These are phyloP conservation scores for Muntiacus reevesi DNA, from an alignment of 2,113 vertebrate species.

Conservation along the genomic window DNA sequence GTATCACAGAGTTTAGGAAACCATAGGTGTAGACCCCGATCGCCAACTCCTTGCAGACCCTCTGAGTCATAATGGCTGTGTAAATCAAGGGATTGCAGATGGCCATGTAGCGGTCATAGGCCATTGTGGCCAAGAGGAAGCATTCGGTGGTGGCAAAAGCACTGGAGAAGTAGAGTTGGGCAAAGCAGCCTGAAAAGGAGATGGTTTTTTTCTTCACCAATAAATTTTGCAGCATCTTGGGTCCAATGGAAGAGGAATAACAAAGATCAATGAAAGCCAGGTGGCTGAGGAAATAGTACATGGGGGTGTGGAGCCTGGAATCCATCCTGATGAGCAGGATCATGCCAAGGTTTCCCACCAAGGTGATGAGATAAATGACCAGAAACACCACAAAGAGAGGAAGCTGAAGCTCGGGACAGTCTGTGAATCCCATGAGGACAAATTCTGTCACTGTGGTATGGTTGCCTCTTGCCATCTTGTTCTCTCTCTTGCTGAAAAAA, in stretches of 20 bases:
- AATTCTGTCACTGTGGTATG: slow-evolving; percentile 63
- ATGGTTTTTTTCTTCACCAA: slow-evolving; percentile 67
- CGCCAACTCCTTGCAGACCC: slow-evolving; percentile 59
- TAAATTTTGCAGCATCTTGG: slow-evolving; percentile 70
- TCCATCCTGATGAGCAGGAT: slow-evolving; percentile 61
- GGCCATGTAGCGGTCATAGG: slow-evolving; percentile 73
- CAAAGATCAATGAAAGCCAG: slow-evolving; percentile 71
- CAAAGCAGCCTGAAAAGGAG: slow-evolving; percentile 68
- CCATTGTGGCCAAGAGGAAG: slow-evolving; percentile 71
- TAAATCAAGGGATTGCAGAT: slow-evolving; percentile 73
- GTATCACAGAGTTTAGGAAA: slow-evolving; percentile 67
- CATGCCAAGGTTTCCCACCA: slow-evolving; percentile 66
- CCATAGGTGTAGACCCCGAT: slow-evolving; percentile 60
- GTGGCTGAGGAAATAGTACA: slow-evolving; percentile 74
- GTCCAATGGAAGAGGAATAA: slow-evolving; percentile 69
- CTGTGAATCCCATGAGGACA: slow-evolving; percentile 69
- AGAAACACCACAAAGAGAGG: slow-evolving; percentile 67
- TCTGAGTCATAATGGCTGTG: slow-evolving; percentile 64
- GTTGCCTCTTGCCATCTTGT: slow-evolving; percentile 61
- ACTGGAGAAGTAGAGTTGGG: slow-evolving; percentile 70
- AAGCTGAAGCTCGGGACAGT: slow-evolving; percentile 58
- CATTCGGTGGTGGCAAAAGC: slow-evolving; percentile 64
- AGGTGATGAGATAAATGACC: slow-evolving; percentile 60
- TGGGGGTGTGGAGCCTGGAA: slow-evolving; percentile 52
- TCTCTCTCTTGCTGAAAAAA: slow-evolving; percentile 20